These are phyloP conservation scores for Drosophila barbarae DNA, from an alignment of 2,888 invertebrate species.

Conservation along the genomic window DNA sequence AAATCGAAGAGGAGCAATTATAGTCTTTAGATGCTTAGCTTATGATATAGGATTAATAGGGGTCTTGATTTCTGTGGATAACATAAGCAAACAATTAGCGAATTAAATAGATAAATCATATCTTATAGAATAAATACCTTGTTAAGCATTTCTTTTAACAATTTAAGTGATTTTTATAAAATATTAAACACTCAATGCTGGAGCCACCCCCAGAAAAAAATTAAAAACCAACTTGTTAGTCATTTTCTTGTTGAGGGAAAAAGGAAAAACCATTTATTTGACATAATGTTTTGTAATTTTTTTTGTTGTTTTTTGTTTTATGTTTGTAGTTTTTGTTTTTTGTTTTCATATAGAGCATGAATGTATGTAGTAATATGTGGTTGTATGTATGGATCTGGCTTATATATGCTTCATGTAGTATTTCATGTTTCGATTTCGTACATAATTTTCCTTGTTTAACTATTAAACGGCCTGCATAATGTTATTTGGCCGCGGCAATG, in stretches of 20 bases:
- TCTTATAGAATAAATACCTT: not conserved
- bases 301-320: constrained; percentile 27
- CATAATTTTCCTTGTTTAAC: constrained; percentile 33
- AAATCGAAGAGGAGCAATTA: constrained; percentile 55
- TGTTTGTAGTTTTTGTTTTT: constrained; percentile 37
- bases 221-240: constrained; percentile 23
- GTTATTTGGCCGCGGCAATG: constrained; percentile 48
- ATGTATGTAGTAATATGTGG: constrained; percentile 67
- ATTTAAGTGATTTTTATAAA: not conserved
- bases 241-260: constrained; percentile 67
- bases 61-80: not conserved
- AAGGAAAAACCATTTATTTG: constrained; percentile 76
- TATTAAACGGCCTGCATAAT: constrained; percentile 44
- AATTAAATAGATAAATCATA: not conserved
- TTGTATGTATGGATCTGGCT: constrained; percentile 66
- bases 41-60: not conserved
- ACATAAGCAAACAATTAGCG: not conserved
- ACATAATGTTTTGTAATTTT: constrained; percentile 60
- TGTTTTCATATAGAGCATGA: constrained; percentile 72
- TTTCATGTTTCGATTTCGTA: constrained; percentile 33
- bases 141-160: not conserved
- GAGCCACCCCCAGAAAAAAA: not conserved
- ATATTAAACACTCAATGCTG: not conserved
- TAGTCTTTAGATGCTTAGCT: constrained; percentile 21
- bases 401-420: constrained; percentile 51